phyloP scores from a whole-genome alignment of 2,888 invertebrate genomes.

The Pandemis heparana region DNA sequence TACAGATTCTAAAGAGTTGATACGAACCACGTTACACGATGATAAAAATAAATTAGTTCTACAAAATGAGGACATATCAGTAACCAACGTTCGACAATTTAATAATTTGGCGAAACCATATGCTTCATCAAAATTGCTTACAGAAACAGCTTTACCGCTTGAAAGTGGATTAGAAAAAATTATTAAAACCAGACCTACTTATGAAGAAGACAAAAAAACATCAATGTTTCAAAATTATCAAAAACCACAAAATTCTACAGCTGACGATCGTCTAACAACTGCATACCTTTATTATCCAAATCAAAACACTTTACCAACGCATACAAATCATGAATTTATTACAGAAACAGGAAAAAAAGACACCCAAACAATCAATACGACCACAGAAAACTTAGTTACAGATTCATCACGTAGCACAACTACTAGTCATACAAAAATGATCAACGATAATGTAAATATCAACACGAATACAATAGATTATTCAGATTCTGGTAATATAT shows the following conservation, averaged over 20 bases:
- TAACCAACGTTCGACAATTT: not conserved
- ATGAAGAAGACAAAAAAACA: not conserved
- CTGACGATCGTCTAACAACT: not conserved
- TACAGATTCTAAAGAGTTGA: not conserved
- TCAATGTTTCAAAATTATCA: not conserved
- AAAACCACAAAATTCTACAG: not conserved
- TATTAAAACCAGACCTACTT: not conserved
- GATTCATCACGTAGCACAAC: not conserved
- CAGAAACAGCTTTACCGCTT: not conserved
- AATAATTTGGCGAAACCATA: not conserved
- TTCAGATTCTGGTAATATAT: not conserved
- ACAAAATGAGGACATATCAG: not conserved
- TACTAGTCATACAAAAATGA: not conserved
- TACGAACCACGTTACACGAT: not conserved
- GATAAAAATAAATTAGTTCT: not conserved
- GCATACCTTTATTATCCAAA: not conserved
- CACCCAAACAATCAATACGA: not conserved
- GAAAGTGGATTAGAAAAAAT: not conserved
- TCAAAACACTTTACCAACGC: not conserved
- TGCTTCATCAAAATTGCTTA: not conserved
- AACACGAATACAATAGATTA: not conserved
- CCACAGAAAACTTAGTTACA: not conserved
- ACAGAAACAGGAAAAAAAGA: not conserved
- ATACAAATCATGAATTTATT: not conserved
- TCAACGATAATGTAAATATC: not conserved